Evolutionary conservation across 2,797 vertebrate species (phyloP).

Genomic region (Graptemys geographica): DNA sequence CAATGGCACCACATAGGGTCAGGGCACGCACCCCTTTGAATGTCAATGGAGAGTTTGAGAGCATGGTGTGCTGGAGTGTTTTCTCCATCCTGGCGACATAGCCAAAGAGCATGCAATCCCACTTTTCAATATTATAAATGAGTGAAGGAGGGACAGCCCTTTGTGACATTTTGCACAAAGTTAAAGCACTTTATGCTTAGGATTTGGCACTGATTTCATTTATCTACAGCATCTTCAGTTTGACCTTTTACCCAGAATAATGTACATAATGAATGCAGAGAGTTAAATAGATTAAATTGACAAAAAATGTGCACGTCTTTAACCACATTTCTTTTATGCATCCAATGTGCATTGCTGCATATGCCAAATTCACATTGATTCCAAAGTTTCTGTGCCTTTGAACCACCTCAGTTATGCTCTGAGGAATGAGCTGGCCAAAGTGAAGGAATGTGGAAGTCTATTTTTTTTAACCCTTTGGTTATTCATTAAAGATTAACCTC

Average conservation of each 20-base stretch:
- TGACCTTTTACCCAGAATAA: constrained; percentile 6
- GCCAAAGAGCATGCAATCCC: neutral
- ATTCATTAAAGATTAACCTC: constrained; percentile 25
- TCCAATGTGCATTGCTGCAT: neutral
- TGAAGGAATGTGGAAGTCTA: constrained; percentile 53
- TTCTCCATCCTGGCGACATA: neutral
- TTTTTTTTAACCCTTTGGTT: neutral
- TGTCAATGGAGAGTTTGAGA: neutral
- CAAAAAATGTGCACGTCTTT: neutral
- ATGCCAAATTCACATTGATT: constrained; percentile 52
- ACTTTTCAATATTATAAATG: neutral
- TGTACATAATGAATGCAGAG: constrained; percentile 12
- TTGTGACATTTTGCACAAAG: neutral
- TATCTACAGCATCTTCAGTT: neutral
- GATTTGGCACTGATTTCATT: neutral
- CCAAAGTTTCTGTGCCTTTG: constrained; percentile 30
- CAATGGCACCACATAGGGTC: neutral
- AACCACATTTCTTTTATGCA: neutral
- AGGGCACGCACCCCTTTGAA: neutral
- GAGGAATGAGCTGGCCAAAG: constrained; percentile 55
- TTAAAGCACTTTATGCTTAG: neutral
- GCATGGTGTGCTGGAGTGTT: neutral
- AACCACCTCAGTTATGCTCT: constrained; percentile 9
- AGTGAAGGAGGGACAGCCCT: neutral
- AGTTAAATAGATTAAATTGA: constrained; percentile 20